Base-by-base conservation (phyloP, 2,888 invertebrate species). In the Baronia brevicornis region DNA sequence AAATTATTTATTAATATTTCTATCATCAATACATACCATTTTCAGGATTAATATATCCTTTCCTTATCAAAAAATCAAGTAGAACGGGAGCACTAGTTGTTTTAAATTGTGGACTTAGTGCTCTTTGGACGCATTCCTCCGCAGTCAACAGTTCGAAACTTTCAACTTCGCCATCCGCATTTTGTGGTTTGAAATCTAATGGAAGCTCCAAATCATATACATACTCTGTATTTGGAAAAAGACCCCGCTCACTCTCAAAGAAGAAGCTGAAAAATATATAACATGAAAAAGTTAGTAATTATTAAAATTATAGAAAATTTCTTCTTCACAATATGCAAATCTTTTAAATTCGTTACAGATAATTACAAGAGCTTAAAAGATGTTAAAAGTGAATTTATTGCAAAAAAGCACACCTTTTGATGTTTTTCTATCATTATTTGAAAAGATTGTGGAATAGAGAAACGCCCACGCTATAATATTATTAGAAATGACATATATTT, bases 181-280 rank as follows among this genome's bases (percentile, higher is more conserved):
- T 97, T 55, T 89, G 90, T n/a, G 97, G 97, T 44, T 90, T 84
- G 78, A 97, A 97, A 63, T 95, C 95, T 31, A 90, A 67, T 7
- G 97, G 97, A 51, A 97, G 82, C 78, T 96, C 95, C 50, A 97
- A 84, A 72, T 97, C 97, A 68, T 93, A 97, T 11, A 96, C 93
- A 73, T 95, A 97, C 67, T 97, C 95, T 2, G 95, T 96, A 68
- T 97, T 97, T 7, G 97, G 96, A 60, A 96, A 96, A 19, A 98
- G 77, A 1, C 97, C 97, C 54, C 95, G 87, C 69, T 96, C 95
- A 67, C 95, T 95, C 75, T 96, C 96, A 68, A 94, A 96, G 68
- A 92, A 95, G 71, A 96, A 91, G 57, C 92, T 92, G 71, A 24
- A 85, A 85, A 31, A 20, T 32, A 34, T 25, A 12, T 34, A 23